Percentiles rank a stretch among this genome's conserved stretches.
phyloP scores from a whole-genome alignment of 2,113 vertebrate genomes.

The Chionodraco myersi region DNA sequence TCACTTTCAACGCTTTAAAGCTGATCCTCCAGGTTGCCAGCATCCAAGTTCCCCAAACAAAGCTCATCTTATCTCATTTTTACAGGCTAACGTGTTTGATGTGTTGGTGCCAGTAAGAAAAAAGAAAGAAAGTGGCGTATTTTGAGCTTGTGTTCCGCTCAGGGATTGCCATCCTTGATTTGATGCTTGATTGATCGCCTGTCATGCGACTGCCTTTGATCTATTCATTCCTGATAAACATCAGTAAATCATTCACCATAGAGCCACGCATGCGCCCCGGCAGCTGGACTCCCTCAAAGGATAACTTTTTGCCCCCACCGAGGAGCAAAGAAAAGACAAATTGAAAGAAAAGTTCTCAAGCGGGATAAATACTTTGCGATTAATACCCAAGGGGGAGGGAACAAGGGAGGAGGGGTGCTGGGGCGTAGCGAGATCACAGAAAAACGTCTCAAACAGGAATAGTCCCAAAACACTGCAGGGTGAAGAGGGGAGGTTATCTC shows the following conservation, averaged over 20 bases:
- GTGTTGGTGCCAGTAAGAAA: constrained; percentile 38
- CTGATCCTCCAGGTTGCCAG: constrained; percentile 46
- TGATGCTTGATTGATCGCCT: constrained; percentile 89
- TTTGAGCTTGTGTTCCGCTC: constrained; percentile 75
- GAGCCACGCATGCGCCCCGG: constrained; percentile 82
- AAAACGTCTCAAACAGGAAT: constrained; percentile 40
- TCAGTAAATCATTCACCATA: constrained; percentile 86
- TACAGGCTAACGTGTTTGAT: constrained; percentile 54
- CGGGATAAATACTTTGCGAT: constrained; percentile 79
- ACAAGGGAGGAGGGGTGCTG: constrained; percentile 53
- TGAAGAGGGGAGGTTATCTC: constrained; percentile 29
- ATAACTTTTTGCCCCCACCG: constrained; percentile 74
- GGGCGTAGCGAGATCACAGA: constrained; percentile 79
- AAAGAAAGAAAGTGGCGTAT: constrained; percentile 58
- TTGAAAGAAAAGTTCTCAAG: constrained; percentile 80
- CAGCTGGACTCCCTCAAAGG: constrained; percentile 72
- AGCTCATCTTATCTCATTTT: constrained; percentile 58
- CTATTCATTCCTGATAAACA: constrained; percentile 87
- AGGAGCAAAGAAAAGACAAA: constrained; percentile 75
- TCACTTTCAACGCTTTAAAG: constrained; percentile 45
- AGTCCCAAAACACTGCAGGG: constrained; percentile 40
- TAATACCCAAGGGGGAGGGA: constrained; percentile 63
- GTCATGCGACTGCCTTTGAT: constrained; percentile 87
- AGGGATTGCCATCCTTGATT: constrained; percentile 85
- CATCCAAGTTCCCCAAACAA: constrained; percentile 66